phyloP scores from a whole-genome alignment of 2,113 vertebrate genomes.

The Rhynchopsitta pachyrhyncha region DNA sequence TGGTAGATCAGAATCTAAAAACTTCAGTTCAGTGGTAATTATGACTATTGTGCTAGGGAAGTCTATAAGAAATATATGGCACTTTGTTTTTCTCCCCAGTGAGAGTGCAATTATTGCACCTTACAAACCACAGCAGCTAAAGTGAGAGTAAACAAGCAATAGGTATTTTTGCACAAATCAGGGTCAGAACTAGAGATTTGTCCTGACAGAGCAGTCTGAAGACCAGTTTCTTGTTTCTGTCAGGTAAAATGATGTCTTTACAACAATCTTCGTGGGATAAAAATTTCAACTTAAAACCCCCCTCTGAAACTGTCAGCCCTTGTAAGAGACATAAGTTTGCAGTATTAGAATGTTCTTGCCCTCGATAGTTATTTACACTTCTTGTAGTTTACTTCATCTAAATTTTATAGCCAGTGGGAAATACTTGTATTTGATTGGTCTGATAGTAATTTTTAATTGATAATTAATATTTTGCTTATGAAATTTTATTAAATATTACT shows the following conservation, averaged over 20 bases:
- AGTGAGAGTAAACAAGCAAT: background rate
- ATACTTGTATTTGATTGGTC: background rate
- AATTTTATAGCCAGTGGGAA: background rate
- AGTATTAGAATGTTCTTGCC: background rate
- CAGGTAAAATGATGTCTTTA: background rate
- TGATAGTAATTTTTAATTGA: background rate
- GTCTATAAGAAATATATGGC: background rate
- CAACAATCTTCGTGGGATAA: background rate
- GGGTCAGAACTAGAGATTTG: background rate
- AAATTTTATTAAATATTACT: background rate
- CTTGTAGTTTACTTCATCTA: background rate
- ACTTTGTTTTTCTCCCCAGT: background rate
- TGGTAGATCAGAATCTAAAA: background rate
- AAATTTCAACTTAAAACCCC: background rate
- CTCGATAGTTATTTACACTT: background rate
- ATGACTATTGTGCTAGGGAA: background rate
- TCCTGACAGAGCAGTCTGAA: background rate
- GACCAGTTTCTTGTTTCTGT: background rate
- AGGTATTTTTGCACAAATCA: background rate
- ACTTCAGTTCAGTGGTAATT: background rate
- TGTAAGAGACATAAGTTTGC: background rate
- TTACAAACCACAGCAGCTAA: background rate
- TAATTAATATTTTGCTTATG: background rate
- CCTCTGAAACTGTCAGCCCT: background rate
- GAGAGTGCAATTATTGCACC: background rate